These are phyloP conservation scores for Podarcis muralis DNA, from an alignment of 2,113 vertebrate species.

Conservation along the genomic window DNA sequence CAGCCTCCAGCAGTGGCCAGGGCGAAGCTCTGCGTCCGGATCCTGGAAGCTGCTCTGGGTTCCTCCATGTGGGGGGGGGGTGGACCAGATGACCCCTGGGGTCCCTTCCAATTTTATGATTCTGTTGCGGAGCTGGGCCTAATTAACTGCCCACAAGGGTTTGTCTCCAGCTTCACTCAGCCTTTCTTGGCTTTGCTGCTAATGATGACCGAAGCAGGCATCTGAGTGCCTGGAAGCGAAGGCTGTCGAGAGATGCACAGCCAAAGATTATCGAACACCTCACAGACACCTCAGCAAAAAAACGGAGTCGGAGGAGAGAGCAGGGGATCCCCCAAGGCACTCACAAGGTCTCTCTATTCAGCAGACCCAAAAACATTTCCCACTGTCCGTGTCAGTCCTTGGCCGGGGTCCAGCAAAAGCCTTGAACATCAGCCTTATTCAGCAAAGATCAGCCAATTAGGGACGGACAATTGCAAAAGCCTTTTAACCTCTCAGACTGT, in stretches of 20 bases:
- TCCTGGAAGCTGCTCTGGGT: background rate
- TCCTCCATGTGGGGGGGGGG: background rate
- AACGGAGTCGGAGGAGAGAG: background rate
- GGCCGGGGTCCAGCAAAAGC: background rate
- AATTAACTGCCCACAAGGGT: conserved; percentile 2
- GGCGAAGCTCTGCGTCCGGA: background rate
- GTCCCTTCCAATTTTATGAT: no score
- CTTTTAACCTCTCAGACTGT: background rate
- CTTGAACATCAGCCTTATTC: background rate
- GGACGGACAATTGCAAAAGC: background rate
- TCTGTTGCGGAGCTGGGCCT: background rate
- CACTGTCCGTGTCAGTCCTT: no score
- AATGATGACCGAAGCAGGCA: background rate
- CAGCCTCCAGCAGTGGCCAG: background rate
- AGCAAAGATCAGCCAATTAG: background rate
- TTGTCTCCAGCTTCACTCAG: background rate
- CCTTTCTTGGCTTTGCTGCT: background rate
- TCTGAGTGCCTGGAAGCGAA: background rate
- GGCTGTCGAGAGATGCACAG: background rate
- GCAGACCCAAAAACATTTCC: background rate
- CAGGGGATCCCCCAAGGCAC: background rate
- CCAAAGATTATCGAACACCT: background rate
- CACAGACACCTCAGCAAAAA: background rate
- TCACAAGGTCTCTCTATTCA: background rate
- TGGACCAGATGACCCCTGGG: no score